A percentile compares a stretch with the other conserved stretches of the same genome.
These are phyloP conservation scores for Eunapius fragilis DNA, from an alignment of 37 sponge, comb jelly and placozoan genomes.

Conservation along the genomic window DNA sequence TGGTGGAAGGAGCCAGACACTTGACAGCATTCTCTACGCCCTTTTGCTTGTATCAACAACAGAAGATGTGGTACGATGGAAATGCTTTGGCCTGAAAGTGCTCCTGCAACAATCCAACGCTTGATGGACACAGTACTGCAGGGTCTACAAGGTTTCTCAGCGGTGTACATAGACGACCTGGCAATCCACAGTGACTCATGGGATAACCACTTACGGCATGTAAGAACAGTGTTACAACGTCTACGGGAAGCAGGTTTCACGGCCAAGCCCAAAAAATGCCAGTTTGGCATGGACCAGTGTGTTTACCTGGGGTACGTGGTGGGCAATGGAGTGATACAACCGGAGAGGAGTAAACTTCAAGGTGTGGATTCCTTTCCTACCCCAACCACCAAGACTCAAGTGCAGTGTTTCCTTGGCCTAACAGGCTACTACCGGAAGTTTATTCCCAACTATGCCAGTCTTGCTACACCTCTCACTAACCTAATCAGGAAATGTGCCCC, in stretches of 20 bases:
- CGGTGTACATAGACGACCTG: constrained; percentile 47
- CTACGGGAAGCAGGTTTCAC: constrained; percentile 28
- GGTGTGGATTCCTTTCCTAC: constrained; percentile 15
- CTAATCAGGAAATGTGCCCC: constrained; percentile 29
- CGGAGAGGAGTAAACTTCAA: constrained; percentile 34
- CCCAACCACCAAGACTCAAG: constrained; percentile 43
- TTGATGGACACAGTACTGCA: constrained; percentile 37
- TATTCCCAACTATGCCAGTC: constrained; percentile 33
- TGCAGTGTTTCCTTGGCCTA: constrained; percentile 47
- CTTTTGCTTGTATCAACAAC: constrained; percentile 45
- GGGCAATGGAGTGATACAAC: too few species aligned
- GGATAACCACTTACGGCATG: constrained; percentile 39
- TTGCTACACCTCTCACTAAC: constrained; percentile 34
- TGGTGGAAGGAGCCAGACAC: too few species aligned
- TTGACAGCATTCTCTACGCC: constrained; percentile 52
- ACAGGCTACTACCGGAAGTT: constrained; percentile 51
- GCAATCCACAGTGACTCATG: constrained; percentile 24
- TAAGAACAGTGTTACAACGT: neutral
- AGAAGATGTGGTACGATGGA: constrained; percentile 60
- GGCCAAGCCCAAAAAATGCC: constrained; percentile 28
- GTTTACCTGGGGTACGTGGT: constrained; percentile 43
- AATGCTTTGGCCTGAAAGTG: constrained; percentile 53
- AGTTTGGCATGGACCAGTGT: constrained; percentile 31
- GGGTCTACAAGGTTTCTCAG: constrained; percentile 13
- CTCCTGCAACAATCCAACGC: constrained; percentile 62